These are phyloP conservation scores for Platycnemis pennipes DNA, from an alignment of 2,888 invertebrate species.

Conservation along the genomic window DNA sequence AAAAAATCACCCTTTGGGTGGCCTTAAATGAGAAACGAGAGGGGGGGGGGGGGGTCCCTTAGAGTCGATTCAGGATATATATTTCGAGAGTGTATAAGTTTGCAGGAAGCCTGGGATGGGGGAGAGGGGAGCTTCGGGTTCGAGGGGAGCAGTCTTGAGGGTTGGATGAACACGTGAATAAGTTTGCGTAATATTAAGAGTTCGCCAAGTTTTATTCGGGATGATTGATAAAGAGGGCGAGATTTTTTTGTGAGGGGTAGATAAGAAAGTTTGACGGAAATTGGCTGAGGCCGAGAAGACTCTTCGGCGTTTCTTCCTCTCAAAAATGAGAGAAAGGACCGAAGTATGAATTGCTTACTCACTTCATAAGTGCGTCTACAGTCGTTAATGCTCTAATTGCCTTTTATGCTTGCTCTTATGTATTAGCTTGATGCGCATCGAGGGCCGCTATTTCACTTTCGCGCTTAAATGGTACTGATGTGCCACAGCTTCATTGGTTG, in stretches of 20 bases:
- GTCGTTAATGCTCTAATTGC: not conserved
- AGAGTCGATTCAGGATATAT: not conserved
- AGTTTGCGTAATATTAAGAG: constrained; percentile 4
- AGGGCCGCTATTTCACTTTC: no score
- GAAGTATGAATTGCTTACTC: not conserved
- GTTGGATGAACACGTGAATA: constrained; percentile 13
- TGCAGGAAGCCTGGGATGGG: not conserved
- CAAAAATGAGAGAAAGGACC: not conserved
- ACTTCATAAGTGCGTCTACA: not conserved
- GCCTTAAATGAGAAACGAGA: not conserved
- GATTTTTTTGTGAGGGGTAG: not conserved
- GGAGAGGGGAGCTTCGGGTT: not conserved
- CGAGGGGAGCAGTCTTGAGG: not conserved
- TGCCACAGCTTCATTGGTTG: no score
- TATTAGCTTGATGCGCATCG: no score
- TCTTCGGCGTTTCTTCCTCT: not conserved
- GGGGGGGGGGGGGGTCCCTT: not conserved
- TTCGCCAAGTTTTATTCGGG: constrained; percentile 23
- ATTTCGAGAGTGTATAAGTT: not conserved
- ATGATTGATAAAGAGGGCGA: constrained; percentile 41
- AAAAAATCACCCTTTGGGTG: not conserved
- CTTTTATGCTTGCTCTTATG: not conserved
- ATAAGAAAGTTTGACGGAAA: constrained; percentile 29
- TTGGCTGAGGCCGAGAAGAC: not conserved
- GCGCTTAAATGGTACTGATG: no score